Evolutionary conservation across 1,140 invertebrate genomes (phyloP), one percentile per base, ranked within the genome.

Genomic region (Drosophila equinoxialis): DNA sequence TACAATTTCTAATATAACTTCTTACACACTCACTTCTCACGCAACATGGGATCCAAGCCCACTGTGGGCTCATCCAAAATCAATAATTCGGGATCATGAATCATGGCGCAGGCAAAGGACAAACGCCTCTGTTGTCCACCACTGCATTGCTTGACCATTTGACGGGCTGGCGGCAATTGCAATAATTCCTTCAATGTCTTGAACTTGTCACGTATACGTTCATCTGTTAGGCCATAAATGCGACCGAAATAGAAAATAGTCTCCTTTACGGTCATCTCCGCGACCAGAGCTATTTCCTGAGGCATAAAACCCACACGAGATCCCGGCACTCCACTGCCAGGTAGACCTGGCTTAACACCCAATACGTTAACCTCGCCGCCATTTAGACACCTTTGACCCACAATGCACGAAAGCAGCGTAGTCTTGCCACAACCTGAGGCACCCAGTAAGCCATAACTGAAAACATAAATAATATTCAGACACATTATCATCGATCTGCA

Each of bases 11-110:
- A 33, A 23, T 33, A 33, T 76, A 17, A 6, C 3, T 6, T 14
- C 6, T 11, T 0, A 0, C 4, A 2, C 8, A 81, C 76, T 57
- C 90, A 96, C 97, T 95, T 96, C 91, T 97, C 96, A 92, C 97
- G 94, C 17, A 99, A 92, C 65, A 98, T 93, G 2, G 98, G 97
- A 93, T 99, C 98, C 35, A 98, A 93, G 6, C 97, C 98, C 10
- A 98, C 97, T 0, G 97, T 98, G 0, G 98, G 98, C 92, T 99
- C 98, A 91, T 99, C 98, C 60, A 99, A 93, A 61, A 99, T 97
- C 0, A 98, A 92, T 1, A 98, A 92, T 91, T 98, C 95, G 0
- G 98, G 97, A 75, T 96, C 95, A 79, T 98, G 97, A 0, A 99
- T 94, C 74, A 99, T 92, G 0, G 97, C 96, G 6, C 95, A 95